Evolutionary conservation across 1,140 invertebrate species (phyloP), one percentile per base, ranked within the genome.

Genomic region (Bombus superbus): DNA sequence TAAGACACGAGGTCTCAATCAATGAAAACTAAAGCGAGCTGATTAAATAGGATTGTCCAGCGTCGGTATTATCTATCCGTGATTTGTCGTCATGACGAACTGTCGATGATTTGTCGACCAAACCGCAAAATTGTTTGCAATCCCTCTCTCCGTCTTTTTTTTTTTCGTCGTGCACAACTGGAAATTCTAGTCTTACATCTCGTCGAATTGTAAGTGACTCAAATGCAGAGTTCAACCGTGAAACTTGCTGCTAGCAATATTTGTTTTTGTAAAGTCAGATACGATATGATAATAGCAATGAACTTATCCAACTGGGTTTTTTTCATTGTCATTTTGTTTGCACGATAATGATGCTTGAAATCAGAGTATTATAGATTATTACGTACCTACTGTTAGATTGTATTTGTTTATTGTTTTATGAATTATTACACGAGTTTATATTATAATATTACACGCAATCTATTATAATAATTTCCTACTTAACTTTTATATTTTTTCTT

Each of bases 81-180:
- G 42, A 69, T 74, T 42, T 32, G 53, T 78, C 62, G n/a, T 47
- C 38, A 32, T 32, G 47, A 79, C 62, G 32, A 78, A 88, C 83
- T 89, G 86, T 18, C 66, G 74, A 64, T 25, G 38, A 57, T 44
- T 68, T 62, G 62, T 77, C 40, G 82, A 78, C 57, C 28, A 38
- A 32, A 64, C 62, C 59, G 35, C 15, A 73, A 85, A 89, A 85
- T 89, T 35, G 9, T 42, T 1, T 62, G 5, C 38, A 40, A 80
- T 77, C 86, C 86, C 88, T 88, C 86, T 89, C 86, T 81, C 18
- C n/a, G 6, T n/a, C 53, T 44, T 64, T 47, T 42, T 32, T 32
- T 32, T 81, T 69, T 53, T 73, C 59, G n/a, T 57, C 28, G 28
- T 9, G 11, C 73, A 42, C 32, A 53, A 72, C 32, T 64, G 42